Percentiles rank a stretch among this genome's conserved stretches.
phyloP scores from a whole-genome alignment of 2,113 vertebrate genomes.

The Corythoichthys intestinalis region DNA sequence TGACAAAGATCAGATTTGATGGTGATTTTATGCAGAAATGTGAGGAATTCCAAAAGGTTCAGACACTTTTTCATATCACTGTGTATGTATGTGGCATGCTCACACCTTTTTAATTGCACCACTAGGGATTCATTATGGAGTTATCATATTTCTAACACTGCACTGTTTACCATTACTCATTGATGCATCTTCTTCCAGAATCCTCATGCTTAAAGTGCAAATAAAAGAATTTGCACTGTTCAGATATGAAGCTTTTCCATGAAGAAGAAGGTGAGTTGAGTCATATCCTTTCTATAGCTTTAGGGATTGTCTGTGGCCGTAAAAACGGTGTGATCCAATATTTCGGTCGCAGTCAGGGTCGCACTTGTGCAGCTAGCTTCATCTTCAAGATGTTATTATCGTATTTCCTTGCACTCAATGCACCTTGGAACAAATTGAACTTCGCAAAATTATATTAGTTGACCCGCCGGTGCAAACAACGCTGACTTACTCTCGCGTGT shows the following conservation, averaged over 20 bases:
- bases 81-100: too few relatives aligned
- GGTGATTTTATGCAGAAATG: too few relatives aligned
- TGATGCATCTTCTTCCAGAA: background rate
- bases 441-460: background rate
- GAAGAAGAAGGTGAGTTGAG: background rate
- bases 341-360: constrained; percentile 19
- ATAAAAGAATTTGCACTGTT: constrained; percentile 15
- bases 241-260: constrained; percentile 33
- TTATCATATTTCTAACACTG: background rate
- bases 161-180: background rate
- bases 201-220: constrained; percentile 10
- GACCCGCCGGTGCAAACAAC: background rate
- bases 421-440: background rate
- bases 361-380: constrained; percentile 5
- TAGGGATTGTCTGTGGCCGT: constrained; percentile 16
- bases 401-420: background rate
- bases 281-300: too few relatives aligned
- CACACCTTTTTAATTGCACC: background rate
- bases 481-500: background rate
- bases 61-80: too few relatives aligned
- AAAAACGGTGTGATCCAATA: constrained; percentile 37
- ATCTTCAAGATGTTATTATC: constrained; percentile 14
- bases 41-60: too few relatives aligned
- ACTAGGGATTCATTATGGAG: background rate
- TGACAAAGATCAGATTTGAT: too few relatives aligned